Conservation (phyloP, 2,797 vertebrate genomes). For the Tachyglossus aculeatus region DNA sequence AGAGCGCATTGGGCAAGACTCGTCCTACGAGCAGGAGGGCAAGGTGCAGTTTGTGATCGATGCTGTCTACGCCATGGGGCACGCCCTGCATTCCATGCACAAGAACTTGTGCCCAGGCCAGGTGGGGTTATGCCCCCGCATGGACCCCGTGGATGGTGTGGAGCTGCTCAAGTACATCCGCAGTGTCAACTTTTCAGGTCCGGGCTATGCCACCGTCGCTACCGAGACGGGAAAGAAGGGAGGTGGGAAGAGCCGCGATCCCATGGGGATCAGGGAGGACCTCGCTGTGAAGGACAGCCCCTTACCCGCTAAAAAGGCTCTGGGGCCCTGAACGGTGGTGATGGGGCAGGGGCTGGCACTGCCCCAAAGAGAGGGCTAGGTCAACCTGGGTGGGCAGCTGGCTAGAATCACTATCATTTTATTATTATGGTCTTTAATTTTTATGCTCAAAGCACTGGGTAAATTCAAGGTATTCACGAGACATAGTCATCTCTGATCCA, state of each 20-base stretch:
- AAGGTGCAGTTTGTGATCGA: constrained; percentile 96
- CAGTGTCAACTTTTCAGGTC: constrained; percentile 93
- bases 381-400: no score
- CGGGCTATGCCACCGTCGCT: background rate
- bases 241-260: background rate
- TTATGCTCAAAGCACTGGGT: no score
- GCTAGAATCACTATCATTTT: no score
- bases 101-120: constrained; percentile 88
- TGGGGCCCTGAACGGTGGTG: background rate
- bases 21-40: constrained; percentile 91
- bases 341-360: background rate
- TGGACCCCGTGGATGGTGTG: constrained; percentile 89
- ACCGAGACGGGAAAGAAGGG: background rate
- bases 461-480: no score
- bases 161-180: constrained; percentile 94
- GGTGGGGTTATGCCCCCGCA: constrained; percentile 87
- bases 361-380: background rate
- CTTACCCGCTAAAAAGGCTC: no score
- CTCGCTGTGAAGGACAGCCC: background rate
- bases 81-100: constrained; percentile 93
- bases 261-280: no score
- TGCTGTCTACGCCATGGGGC: constrained; percentile 93
- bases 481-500: no score
- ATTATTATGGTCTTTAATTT: no score
- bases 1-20: constrained; percentile 92